Base-by-base conservation (phyloP, 2,888 invertebrate genomes). In the Pterostichus niger region DNA sequence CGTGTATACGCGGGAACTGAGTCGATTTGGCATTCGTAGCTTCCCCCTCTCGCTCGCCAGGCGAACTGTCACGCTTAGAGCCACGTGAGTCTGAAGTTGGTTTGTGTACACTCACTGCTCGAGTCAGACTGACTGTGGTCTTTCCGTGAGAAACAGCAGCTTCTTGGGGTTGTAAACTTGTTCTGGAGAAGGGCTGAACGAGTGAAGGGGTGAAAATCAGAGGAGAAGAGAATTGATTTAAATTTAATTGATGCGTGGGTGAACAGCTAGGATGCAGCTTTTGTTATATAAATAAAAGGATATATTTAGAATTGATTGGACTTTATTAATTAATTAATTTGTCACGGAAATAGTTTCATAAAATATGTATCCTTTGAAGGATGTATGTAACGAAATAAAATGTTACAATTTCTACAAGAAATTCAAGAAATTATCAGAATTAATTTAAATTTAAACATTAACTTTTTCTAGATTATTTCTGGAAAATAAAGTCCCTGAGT, bases 61-160 rank as follows among this genome's bases (percentile, higher is more conserved):
- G 9, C 17, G 7, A 64, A 68, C 15, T 59, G 61, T 78, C 78
- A 78, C 78, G 78, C 78, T 59, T 2, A 6, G 46, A 7, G 59
- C 78, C 78, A 78, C 78, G 78, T 78, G 78, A 78, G 78, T 59
- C 44, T 5, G 17, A 44, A 5, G 2, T 40, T 40, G 68, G 40
- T 71, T 15, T 71, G 68, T 71, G 24, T 10, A 17, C 13, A 54
- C 13, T 17, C 13, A 15, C 54, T 54, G 24, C 24, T 24, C 59
- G 59, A 40, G 10, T 59, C 31, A 11, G 17, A 24, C 59, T 59
- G 9, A 40, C 40, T 40, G 3, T 40, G 40, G 40, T 9, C 40
- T 3, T 40, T 31, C 59, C 31, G 10, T 24, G 59, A 9, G 31
- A 2, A 5, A 31, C 59, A 24, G 59, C 24, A 31, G 10, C 52